Evolutionary conservation across 1,140 invertebrate genomes (phyloP).

Genomic region (Wasmannia auropunctata): DNA sequence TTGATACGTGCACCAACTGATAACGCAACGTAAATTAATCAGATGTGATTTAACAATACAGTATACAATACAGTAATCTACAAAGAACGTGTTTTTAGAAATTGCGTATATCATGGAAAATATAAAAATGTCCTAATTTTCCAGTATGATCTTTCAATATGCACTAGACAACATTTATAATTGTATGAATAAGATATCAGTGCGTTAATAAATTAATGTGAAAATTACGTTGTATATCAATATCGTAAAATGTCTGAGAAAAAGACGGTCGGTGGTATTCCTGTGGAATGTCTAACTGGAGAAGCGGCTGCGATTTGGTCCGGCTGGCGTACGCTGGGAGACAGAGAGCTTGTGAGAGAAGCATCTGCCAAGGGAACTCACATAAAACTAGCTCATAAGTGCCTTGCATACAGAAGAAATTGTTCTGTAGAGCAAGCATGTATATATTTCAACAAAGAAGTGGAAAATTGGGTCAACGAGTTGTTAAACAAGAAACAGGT

Average conservation of each 20-base stretch:
- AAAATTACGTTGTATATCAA: neutral
- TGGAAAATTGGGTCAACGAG: conserved; percentile 87
- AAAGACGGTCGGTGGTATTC: conserved; percentile 71
- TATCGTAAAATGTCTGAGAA: conserved; percentile 67
- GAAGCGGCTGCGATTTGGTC: conserved; percentile 85
- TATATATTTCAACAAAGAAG: conserved; percentile 85
- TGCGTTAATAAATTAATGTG: neutral
- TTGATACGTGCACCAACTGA: neutral
- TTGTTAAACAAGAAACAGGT: conserved; percentile 87
- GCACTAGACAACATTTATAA: neutral
- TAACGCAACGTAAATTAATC: neutral
- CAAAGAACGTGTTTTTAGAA: conserved; percentile 10
- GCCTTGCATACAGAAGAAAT: conserved; percentile 85
- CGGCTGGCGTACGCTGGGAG: conserved; percentile 86
- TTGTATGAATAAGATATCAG: neutral
- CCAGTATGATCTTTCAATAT: neutral
- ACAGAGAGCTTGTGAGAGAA: conserved; percentile 88
- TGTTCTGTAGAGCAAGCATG: conserved; percentile 85
- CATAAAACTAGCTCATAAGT: conserved; percentile 86
- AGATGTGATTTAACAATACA: neutral
- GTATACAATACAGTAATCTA: neutral
- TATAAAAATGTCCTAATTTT: neutral
- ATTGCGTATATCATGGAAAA: neutral
- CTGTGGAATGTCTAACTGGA: conserved; percentile 77
- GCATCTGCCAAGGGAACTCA: conserved; percentile 88